These are phyloP conservation scores for Drosophila sproati DNA, from an alignment of 1,140 invertebrate species.

Conservation along the genomic window DNA sequence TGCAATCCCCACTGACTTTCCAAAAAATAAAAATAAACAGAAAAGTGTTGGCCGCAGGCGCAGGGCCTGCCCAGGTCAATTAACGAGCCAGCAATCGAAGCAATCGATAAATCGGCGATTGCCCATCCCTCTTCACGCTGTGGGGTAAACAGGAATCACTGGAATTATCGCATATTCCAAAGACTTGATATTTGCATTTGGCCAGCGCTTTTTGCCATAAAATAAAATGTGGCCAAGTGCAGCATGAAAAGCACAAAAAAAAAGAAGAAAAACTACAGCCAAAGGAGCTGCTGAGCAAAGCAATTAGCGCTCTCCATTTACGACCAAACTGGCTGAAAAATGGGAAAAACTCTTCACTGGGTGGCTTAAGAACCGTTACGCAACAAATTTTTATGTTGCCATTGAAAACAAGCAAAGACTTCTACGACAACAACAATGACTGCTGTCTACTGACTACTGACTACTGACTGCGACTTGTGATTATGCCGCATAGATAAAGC, in stretches of 20 bases:
- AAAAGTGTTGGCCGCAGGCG: constrained; percentile 46
- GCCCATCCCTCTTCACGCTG: constrained; percentile 25
- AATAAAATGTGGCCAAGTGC: constrained; percentile 38
- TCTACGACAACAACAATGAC: background rate
- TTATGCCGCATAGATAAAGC: constrained; percentile 46
- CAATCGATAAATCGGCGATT: constrained; percentile 30
- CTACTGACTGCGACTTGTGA: constrained; percentile 5
- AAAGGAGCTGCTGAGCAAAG: constrained; percentile 30
- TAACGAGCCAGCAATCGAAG: constrained; percentile 15
- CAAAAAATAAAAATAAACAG: constrained; percentile 19
- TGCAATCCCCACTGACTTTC: constrained; percentile 55
- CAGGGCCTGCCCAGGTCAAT: constrained; percentile 45
- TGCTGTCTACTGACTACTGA: background rate
- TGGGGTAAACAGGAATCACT: constrained; percentile 28
- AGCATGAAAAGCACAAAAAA: constrained; percentile 11
- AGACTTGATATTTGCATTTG: constrained; percentile 53
- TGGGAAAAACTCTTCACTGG: constrained; percentile 35
- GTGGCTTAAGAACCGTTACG: constrained; percentile 54
- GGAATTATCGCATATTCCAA: constrained; percentile 44
- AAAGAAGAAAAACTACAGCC: constrained; percentile 7
- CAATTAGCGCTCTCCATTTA: constrained; percentile 58
- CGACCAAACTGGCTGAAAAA: constrained; percentile 34
- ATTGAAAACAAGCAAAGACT: background rate
- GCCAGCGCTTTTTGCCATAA: constrained; percentile 35
- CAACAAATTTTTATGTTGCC: constrained; percentile 24